A percentile compares a stretch with the other conserved stretches of the same genome.
Evolutionary conservation across 2,797 vertebrate species (phyloP).

Genomic region (Acanthurus lineatus): DNA sequence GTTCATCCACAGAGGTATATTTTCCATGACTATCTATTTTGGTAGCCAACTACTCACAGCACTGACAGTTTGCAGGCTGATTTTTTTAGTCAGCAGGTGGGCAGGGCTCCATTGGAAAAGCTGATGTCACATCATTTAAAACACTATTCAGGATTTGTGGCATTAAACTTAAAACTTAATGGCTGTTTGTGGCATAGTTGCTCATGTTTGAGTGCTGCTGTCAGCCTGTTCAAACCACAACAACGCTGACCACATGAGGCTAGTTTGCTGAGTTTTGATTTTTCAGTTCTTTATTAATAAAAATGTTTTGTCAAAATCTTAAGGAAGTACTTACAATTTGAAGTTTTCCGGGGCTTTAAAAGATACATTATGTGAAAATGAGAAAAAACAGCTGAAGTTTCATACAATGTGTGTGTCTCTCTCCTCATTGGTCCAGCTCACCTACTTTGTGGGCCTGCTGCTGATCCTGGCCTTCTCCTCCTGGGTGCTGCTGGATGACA

Average conservation of each 20-base stretch:
- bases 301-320: not conserved
- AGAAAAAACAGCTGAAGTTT: not conserved
- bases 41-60: too few relatives aligned
- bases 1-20: too few relatives aligned
- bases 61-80: too few relatives aligned
- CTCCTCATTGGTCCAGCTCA: constrained; percentile 83
- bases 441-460: constrained; percentile 92
- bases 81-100: too few relatives aligned
- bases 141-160: not conserved
- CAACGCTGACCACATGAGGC: not conserved
- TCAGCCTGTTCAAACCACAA: not conserved
- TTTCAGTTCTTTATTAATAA: not conserved
- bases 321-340: not conserved
- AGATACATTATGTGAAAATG: too few relatives aligned
- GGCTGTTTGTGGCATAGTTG: not conserved
- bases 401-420: not conserved
- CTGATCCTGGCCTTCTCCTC: constrained; percentile 90
- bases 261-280: not conserved
- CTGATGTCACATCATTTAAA: too few relatives aligned
- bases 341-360: not conserved
- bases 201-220: not conserved
- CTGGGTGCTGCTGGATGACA: constrained; percentile 88
- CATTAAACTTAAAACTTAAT: not conserved
- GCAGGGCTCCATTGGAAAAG: too few relatives aligned
- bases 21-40: too few relatives aligned